These are phyloP conservation scores for Pollenia griseotomentosa DNA, from an alignment of 2,888 invertebrate species.

Conservation along the genomic window DNA sequence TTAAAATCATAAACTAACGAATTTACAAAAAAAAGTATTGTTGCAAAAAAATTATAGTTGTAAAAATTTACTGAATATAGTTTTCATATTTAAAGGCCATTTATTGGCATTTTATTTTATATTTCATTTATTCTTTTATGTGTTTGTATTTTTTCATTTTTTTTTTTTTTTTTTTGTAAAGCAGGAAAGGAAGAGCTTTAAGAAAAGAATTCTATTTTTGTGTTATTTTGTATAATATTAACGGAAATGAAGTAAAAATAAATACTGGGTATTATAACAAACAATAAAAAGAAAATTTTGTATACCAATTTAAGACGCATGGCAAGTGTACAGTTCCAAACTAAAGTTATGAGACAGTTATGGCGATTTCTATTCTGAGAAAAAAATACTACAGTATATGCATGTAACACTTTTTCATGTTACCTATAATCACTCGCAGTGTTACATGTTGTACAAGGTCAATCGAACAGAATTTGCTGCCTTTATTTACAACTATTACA, in stretches of 20 bases:
- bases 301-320: not conserved
- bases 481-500: too few species aligned
- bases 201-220: constrained; percentile 53
- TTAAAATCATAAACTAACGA: constrained; percentile 55
- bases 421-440: too few species aligned
- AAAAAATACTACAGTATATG: too few species aligned
- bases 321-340: constrained; percentile 8
- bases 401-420: too few species aligned
- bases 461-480: too few species aligned
- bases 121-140: constrained; percentile 35
- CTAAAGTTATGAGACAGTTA: not conserved
- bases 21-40: constrained; percentile 34
- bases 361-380: too few species aligned
- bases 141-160: not conserved
- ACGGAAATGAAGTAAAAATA: constrained; percentile 72
- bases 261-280: constrained; percentile 50
- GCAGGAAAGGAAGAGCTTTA: constrained; percentile 14
- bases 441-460: too few species aligned
- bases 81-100: constrained; percentile 48
- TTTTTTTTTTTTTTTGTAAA: constrained; percentile 1
- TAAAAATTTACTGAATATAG: constrained; percentile 26
- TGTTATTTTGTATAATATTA: constrained; percentile 67
- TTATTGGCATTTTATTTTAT: constrained; percentile 55
- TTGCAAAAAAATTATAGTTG: constrained; percentile 2
- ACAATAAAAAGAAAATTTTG: constrained; percentile 46